Percentiles rank a stretch among this genome's conserved stretches.
Evolutionary conservation across 2,888 invertebrate species (phyloP).

Genomic region (Candidula unifasciata): DNA sequence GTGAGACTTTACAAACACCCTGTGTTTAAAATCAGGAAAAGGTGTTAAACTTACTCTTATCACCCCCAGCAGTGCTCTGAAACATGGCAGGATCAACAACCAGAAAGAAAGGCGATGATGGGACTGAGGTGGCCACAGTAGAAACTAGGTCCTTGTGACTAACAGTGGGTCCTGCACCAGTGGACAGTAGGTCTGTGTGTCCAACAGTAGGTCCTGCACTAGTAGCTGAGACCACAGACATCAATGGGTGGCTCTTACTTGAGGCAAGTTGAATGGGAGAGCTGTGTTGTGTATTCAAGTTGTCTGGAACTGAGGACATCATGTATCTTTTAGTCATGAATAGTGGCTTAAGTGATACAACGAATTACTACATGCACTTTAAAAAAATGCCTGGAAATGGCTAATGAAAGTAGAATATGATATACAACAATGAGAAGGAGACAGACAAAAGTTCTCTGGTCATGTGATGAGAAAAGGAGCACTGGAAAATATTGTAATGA

Average conservation of each 20-base stretch:
- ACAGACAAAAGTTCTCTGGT: too few relatives aligned
- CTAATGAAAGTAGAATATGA: too few relatives aligned
- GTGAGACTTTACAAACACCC: too few relatives aligned
- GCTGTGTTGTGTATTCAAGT: conserved; percentile 1
- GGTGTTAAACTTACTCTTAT: conserved; percentile 17
- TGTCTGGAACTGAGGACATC: conserved; percentile 37
- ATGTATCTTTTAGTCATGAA: not conserved
- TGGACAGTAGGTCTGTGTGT: not conserved
- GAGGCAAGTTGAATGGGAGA: conserved; percentile 15
- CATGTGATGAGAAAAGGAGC: too few relatives aligned
- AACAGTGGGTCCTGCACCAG: not conserved
- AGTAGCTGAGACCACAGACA: conserved; percentile 1
- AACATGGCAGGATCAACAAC: conserved; percentile 40
- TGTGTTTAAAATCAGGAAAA: too few relatives aligned
- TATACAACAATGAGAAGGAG: too few relatives aligned
- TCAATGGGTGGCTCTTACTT: not conserved
- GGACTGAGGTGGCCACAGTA: not conserved
- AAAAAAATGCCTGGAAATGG: too few relatives aligned
- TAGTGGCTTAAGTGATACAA: too few relatives aligned
- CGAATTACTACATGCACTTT: too few relatives aligned
- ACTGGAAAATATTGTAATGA: too few relatives aligned
- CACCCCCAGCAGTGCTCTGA: conserved; percentile 27
- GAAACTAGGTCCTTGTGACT: not conserved
- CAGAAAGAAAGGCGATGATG: conserved; percentile 44
- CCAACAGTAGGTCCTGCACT: not conserved